Conservation (phyloP, 2,113 vertebrate genomes). For the Petaurus breviceps region DNA sequence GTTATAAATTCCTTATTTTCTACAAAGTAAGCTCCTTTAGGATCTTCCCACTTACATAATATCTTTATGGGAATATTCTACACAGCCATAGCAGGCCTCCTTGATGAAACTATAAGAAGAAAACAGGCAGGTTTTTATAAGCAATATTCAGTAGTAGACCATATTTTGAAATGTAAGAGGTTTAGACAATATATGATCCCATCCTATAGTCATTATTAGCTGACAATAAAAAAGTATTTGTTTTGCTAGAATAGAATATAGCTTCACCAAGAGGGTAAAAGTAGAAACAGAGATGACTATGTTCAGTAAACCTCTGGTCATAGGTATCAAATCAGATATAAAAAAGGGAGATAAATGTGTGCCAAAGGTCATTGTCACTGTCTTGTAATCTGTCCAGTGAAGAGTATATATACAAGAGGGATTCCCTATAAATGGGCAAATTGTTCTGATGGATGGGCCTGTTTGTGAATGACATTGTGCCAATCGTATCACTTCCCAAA, state of each 20-base stretch:
- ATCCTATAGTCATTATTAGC: background rate
- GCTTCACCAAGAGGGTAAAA: background rate
- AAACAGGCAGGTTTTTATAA: no score
- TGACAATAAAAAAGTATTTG: background rate
- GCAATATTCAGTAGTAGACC: background rate
- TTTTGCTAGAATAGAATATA: background rate
- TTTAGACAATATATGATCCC: background rate
- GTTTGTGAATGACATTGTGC: background rate
- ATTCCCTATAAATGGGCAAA: background rate
- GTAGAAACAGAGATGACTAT: background rate
- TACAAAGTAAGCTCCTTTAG: background rate
- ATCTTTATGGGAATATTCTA: background rate
- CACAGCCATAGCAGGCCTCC: background rate
- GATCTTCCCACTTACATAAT: background rate
- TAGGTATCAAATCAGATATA: no score
- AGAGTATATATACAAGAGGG: background rate
- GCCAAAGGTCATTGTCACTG: background rate
- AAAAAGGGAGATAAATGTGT: background rate
- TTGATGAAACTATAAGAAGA: no score
- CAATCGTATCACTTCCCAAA: background rate
- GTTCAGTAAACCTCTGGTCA: background rate
- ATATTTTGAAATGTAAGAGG: background rate
- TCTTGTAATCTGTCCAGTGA: background rate
- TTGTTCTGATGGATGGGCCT: background rate
- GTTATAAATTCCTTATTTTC: background rate